phyloP scores from a whole-genome alignment of 2,113 vertebrate species.

The Petromus typicus region DNA sequence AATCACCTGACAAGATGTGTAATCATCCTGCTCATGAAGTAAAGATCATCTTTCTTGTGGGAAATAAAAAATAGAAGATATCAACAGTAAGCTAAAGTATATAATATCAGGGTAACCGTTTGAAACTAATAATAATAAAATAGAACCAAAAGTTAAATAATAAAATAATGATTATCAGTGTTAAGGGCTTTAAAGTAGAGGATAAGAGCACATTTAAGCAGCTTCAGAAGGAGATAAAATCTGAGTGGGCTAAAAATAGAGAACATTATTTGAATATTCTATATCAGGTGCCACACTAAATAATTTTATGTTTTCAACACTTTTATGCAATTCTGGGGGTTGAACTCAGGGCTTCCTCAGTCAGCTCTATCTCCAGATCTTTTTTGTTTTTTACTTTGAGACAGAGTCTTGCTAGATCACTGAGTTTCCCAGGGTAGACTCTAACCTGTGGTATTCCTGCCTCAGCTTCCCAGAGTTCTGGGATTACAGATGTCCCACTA shows the following conservation, averaged over 20 bases:
- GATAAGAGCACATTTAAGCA: background rate
- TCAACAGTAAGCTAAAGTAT: background rate
- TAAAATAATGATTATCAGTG: background rate
- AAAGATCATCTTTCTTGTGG: background rate
- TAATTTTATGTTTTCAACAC: background rate
- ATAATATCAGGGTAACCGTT: background rate
- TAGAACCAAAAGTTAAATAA: background rate
- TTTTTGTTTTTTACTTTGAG: background rate
- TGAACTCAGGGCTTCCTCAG: background rate
- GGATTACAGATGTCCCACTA: background rate
- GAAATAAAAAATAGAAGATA: background rate
- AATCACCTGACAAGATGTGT: background rate
- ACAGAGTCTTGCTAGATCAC: background rate
- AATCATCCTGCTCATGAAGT: background rate
- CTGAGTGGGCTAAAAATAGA: background rate
- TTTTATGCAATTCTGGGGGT: background rate
- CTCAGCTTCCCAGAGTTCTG: background rate
- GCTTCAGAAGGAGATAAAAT: background rate
- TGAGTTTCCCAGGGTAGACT: background rate
- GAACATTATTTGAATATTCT: slow-evolving; percentile 2
- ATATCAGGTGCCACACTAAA: background rate
- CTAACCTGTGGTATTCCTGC: background rate
- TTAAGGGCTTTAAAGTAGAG: slow-evolving; percentile 31
- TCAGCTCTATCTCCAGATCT: background rate
- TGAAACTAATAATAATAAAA: background rate